Conservation (phyloP, 1,140 invertebrate genomes). For the Scaptomyza montana region DNA sequence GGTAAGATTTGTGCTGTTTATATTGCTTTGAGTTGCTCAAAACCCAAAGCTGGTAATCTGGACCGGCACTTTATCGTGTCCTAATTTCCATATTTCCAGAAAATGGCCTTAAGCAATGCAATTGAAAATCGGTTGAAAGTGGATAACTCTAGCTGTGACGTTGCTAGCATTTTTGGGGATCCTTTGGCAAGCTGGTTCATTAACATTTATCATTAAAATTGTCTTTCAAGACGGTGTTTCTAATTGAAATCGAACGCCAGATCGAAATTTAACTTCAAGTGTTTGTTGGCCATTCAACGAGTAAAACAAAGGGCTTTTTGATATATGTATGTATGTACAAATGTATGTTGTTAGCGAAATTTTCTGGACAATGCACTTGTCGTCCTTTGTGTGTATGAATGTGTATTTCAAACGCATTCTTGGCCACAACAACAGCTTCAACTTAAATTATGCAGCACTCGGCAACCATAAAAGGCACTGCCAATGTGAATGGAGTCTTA, state of each 20-base stretch:
- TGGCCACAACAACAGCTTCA: conserved; percentile 33
- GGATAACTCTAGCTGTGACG: background rate
- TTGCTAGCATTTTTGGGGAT: background rate
- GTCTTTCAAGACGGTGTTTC: background rate
- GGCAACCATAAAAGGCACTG: conserved; percentile 29
- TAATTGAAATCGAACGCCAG: background rate
- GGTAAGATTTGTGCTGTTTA: conserved; percentile 23
- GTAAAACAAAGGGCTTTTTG: conserved; percentile 42
- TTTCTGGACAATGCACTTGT: conserved; percentile 8
- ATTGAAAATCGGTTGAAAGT: conserved; percentile 4
- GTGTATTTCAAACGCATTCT: conserved; percentile 7
- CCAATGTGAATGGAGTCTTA: background rate
- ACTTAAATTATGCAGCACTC: conserved; percentile 41
- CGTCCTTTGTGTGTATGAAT: background rate
- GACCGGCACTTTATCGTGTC: background rate
- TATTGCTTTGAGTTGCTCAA: conserved; percentile 34
- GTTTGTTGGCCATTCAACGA: conserved; percentile 18
- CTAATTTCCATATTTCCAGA: background rate
- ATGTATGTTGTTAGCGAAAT: conserved; percentile 39
- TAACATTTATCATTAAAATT: background rate
- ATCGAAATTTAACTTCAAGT: background rate
- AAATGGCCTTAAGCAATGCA: conserved; percentile 1
- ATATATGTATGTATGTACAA: conserved; percentile 6
- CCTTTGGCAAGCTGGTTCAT: background rate
- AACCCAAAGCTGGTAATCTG: conserved; percentile 42